These are phyloP conservation scores for Myotis lucifugus DNA, from an alignment of 2,113 vertebrate species.

Conservation along the genomic window DNA sequence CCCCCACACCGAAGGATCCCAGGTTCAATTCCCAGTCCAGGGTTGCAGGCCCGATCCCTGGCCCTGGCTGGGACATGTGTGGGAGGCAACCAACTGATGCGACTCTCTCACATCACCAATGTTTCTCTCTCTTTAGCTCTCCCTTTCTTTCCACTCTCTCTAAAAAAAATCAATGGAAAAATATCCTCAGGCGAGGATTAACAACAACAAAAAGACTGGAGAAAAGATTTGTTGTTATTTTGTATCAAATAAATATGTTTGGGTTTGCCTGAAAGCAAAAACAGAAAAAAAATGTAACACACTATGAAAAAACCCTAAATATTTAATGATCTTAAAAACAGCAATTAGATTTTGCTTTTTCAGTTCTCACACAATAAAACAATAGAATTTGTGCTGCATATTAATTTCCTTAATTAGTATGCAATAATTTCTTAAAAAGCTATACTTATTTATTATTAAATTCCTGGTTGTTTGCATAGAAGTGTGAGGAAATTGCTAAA, in stretches of 20 bases:
- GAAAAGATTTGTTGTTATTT: background rate
- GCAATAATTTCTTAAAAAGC: background rate
- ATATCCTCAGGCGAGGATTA: too few relatives aligned
- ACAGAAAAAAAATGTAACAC: background rate
- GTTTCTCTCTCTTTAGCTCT: too few relatives aligned
- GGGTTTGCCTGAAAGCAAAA: conserved; percentile 36
- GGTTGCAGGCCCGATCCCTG: too few relatives aligned
- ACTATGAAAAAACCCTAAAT: conserved; percentile 8
- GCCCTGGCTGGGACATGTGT: too few relatives aligned
- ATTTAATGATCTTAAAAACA: conserved; percentile 26
- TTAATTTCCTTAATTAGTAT: conserved; percentile 29
- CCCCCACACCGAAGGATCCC: too few relatives aligned
- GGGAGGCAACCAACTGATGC: too few relatives aligned
- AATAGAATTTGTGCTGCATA: background rate
- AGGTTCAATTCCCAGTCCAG: too few relatives aligned
- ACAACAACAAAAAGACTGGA: background rate
- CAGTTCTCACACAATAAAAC: conserved; percentile 28
- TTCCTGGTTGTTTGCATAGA: conserved; percentile 19
- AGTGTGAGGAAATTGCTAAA: background rate
- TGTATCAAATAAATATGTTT: conserved; percentile 24
- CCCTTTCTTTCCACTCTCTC: too few relatives aligned
- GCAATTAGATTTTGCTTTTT: conserved; percentile 21
- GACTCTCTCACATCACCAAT: too few relatives aligned
- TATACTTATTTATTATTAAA: conserved; percentile 5
- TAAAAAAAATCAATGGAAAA: too few relatives aligned